Percentiles rank a stretch among this genome's conserved stretches.
Evolutionary conservation across 2,797 vertebrate species (phyloP).

Genomic region (Novumbra hubbsi): DNA sequence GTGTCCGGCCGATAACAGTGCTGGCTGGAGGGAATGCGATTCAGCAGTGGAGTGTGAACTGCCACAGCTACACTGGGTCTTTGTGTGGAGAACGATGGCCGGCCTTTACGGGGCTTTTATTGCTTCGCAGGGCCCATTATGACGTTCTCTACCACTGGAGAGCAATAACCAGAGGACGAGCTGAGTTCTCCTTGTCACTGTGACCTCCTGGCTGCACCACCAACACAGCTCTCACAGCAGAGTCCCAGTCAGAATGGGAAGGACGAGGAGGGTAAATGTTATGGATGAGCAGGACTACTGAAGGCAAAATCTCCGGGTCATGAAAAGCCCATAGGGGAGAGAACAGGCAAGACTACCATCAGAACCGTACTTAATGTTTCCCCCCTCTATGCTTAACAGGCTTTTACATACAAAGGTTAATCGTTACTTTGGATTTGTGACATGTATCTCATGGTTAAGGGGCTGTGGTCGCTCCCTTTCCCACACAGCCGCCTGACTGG

Average conservation of each 20-base stretch:
- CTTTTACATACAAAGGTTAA: slow-evolving; percentile 39
- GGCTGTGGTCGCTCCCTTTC: slow-evolving; percentile 42
- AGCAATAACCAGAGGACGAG: neutral
- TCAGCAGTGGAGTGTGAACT: neutral
- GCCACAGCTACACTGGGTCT: neutral
- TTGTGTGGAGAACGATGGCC: neutral
- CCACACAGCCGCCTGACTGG: slow-evolving; percentile 44
- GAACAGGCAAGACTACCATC: neutral
- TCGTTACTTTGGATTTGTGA: slow-evolving; percentile 32
- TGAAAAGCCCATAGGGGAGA: neutral
- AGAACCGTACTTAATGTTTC: slow-evolving; percentile 24
- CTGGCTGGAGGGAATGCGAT: neutral
- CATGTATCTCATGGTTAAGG: slow-evolving; percentile 45
- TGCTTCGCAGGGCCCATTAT: neutral
- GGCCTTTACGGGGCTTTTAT: neutral
- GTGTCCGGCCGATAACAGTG: neutral
- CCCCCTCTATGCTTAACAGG: neutral
- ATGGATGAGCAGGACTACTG: neutral
- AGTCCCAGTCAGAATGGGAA: neutral
- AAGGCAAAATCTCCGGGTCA: neutral
- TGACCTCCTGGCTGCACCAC: neutral
- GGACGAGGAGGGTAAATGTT: neutral
- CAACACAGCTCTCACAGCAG: neutral
- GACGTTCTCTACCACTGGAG: slow-evolving; percentile 3
- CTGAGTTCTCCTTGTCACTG: slow-evolving; percentile 7